Base-by-base conservation (phyloP, 2,113 vertebrate species). In the Ranitomeya variabilis region DNA sequence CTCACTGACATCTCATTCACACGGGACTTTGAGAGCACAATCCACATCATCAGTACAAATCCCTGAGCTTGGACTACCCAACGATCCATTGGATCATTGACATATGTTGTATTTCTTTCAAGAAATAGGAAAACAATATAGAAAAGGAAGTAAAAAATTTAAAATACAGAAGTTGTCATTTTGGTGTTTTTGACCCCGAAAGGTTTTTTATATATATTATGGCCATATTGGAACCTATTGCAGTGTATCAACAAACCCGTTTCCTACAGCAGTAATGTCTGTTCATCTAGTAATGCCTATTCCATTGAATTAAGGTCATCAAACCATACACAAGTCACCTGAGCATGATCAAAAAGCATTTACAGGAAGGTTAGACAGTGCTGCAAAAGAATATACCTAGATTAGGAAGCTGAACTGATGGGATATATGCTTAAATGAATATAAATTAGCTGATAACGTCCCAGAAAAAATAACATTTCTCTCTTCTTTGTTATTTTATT, bases 361-460 rank as follows among this genome's bases (percentile, higher is more conserved):
- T 62, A 78, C 64, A 85, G 89, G 77, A 93, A 93, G 94, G 91
- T 94, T 95, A 94, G 93, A 93, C 93, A 93, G 92, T 93, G 90
- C 91, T 51, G 92, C 92, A 93, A 92, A 94, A 95, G 92, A 92
- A 93, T 94, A 95, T 95, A 93, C 95, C 94, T 90, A 90, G 92
- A 94, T 93, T 95, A 94, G 93, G 93, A 94, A 95, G 95, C 93
- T 94, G 95, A 94, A 92, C 94, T 95, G 95, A 96, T 94, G 95
- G 95, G 95, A 94, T 96, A 95, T 94, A 95, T 95, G 95, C 94
- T 95, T 95, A 96, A 95, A 96, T 96, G 96, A 96, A 96, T 96
- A 96, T 96, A 96, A 96, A 96, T 96, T 95, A 96, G 95, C 94
- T 95, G 95, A 95, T 94, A 95, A 94, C 94, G 95, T 96, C 95